Evolutionary conservation across 2,797 vertebrate species (phyloP).

Genomic region (Loris lydekkerianus): DNA sequence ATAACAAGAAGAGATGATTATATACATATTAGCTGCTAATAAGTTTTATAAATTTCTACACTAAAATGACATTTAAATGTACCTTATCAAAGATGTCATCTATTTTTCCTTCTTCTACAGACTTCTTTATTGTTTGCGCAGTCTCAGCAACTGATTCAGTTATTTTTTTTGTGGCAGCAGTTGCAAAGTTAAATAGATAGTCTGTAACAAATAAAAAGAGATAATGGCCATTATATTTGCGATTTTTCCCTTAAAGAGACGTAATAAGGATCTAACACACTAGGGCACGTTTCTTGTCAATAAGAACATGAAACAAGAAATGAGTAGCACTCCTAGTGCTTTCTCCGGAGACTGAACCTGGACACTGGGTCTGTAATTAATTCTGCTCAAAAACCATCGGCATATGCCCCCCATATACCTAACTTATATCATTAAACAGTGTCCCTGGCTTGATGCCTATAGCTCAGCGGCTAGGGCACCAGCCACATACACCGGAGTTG

Average conservation of each 20-base stretch:
- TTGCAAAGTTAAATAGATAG: constrained; percentile 96
- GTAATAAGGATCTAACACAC: neutral
- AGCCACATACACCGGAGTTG: too few species aligned
- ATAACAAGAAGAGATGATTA: neutral
- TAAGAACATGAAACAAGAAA: too few species aligned
- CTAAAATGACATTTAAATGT: constrained; percentile 71
- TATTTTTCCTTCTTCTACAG: constrained; percentile 97
- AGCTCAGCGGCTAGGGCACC: too few species aligned
- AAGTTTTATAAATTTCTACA: constrained; percentile 49
- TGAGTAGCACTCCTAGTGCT: too few species aligned
- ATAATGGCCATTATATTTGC: neutral
- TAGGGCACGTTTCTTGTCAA: neutral
- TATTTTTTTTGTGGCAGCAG: constrained; percentile 96
- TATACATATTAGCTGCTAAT: constrained; percentile 25
- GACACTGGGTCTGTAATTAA: too few species aligned
- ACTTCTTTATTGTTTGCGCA: constrained; percentile 97
- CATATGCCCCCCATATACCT: too few species aligned
- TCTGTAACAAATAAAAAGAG: constrained; percentile 87
- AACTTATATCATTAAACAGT: too few species aligned
- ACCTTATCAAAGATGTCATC: constrained; percentile 98
- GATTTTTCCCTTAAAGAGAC: constrained; percentile 38
- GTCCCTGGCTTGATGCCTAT: too few species aligned
- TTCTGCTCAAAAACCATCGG: too few species aligned
- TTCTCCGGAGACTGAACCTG: too few species aligned
- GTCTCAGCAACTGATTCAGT: constrained; percentile 96